Evolutionary conservation across 2,888 invertebrate genomes (phyloP), one percentile per base, ranked within the genome.

Genomic region (Drosophila mercatorum): DNA sequence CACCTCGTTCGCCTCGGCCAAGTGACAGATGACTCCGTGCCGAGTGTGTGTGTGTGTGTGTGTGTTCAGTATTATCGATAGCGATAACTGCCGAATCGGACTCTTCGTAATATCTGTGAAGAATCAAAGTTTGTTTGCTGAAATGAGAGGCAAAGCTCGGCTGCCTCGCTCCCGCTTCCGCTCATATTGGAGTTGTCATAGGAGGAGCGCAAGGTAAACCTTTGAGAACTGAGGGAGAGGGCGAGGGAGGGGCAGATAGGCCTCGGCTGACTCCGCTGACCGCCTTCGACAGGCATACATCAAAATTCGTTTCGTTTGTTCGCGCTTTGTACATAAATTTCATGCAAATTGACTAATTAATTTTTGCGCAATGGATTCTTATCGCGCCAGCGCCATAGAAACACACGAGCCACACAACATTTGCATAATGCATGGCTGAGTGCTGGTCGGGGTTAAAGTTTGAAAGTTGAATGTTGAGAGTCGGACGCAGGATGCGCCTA

Each of bases 261-360:
- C 22, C 40, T n/a, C n/a, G 1, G 5, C 6, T 12, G 12, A 22
- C 5, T 46, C 28, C 6, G 22, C 43, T 49, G 57, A n/a, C 57
- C 57, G 57, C 57, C 14, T 52, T 52, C 44, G 51, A 52, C 61
- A 53, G 51, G n/a, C 68, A 68, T 71, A 68, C 66, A 80, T 80
- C 76, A 75, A 71, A 72, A 75, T 87, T 62, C 65, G 73, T 86
- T 83, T 83, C 81, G 87, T 84, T 84, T 84, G 83, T 88, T 84
- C 83, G 89, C 89, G 83, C 83, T 83, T 88, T 85, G 80, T 78
- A 78, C 83, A 77, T 82, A 87, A 87, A 91, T 88, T 86, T 87
- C 85, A 91, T 90, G 91, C 83, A 91, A 90, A 90, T 91, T 89
- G 91, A 89, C 89, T 90, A 90, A 90, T 90, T 90, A 90, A 89